Evolutionary conservation across 2,113 vertebrate genomes (phyloP), one percentile per base, ranked within the genome.

Genomic region (Tenrec ecaudatus): DNA sequence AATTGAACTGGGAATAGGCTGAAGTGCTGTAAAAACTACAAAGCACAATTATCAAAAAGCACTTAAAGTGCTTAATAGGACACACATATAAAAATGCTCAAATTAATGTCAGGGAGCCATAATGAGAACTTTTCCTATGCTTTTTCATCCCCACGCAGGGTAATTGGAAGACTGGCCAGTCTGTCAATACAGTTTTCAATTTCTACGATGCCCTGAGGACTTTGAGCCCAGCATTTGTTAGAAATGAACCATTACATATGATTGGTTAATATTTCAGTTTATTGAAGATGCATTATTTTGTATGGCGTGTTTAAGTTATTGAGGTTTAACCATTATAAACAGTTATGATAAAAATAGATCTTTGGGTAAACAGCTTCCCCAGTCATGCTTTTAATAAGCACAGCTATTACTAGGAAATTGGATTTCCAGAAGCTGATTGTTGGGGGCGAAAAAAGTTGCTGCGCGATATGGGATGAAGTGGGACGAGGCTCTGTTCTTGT

Each of bases 31-130:
- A 99, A 99, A 99, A 98, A 99, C 99, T 99, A 99, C 99, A 99
- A 99, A 99, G 99, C 99, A 99, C 99, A 99, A 99, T 99, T 99
- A 99, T 99, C 99, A 99, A 99, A 99, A 99, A 99, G 99, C 99
- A 99, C 99, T 99, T 99, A 99, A 99, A 99, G 98, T 98, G 98
- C 98, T 99, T 99, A 99, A 99, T 99, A 99, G 99, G 99, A 99
- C 98, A 99, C 98, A 99, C 99, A 99, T 99, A 99, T 99, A 99
- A 99, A 99, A 99, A 99, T 99, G 98, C 98, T 98, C 98, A 98
- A 99, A 99, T 99, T 99, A 99, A 99, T 98, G 99, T 99, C 98
- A 99, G 98, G 95, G 97, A 98, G 97, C 98, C 98, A 98, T 99
- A 99, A 99, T 99, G 99, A 99, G 99, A 98, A 98, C 98, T 98